Evolutionary conservation across 2,113 vertebrate genomes (phyloP).

Genomic region (Zosterops japonicus): DNA sequence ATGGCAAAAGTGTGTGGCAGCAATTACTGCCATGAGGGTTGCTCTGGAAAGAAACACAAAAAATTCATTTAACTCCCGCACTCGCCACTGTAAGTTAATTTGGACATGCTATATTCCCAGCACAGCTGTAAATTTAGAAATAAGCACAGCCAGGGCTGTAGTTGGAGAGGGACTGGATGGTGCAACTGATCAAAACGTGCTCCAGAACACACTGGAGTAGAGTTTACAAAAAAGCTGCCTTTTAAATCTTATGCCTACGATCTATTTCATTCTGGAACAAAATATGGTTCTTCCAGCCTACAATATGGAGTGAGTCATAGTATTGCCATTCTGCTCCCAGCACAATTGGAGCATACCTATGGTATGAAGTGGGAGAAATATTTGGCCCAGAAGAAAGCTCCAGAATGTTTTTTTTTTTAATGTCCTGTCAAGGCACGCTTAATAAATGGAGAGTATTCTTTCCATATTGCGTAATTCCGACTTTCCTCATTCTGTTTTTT

Average conservation of each 20-base stretch:
- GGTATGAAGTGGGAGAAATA: constrained; percentile 51
- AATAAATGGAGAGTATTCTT: constrained; percentile 41
- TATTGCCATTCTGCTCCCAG: constrained; percentile 43
- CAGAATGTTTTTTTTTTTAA: background rate
- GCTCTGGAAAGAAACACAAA: constrained; percentile 3
- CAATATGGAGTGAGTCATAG: constrained; percentile 22
- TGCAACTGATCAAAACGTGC: background rate
- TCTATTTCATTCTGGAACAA: constrained; percentile 36
- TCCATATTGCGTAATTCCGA: constrained; percentile 30
- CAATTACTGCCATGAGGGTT: background rate
- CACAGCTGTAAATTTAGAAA: constrained; percentile 25
- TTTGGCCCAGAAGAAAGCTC: constrained; percentile 32
- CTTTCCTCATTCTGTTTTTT: constrained; percentile 25
- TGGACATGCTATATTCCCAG: constrained; percentile 2
- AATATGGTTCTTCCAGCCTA: background rate
- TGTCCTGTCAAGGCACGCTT: constrained; percentile 42
- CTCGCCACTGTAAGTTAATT: background rate
- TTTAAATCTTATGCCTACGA: constrained; percentile 22
- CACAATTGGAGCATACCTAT: constrained; percentile 57
- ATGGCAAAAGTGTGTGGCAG: constrained; percentile 19
- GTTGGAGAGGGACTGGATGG: background rate
- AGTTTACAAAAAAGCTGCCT: constrained; percentile 25
- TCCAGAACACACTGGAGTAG: background rate
- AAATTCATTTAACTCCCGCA: constrained; percentile 8
- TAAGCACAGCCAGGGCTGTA: background rate